Percentiles rank a stretch among this genome's conserved stretches.
phyloP scores from a whole-genome alignment of 2,113 vertebrate genomes.

The Nipponia nippon region DNA sequence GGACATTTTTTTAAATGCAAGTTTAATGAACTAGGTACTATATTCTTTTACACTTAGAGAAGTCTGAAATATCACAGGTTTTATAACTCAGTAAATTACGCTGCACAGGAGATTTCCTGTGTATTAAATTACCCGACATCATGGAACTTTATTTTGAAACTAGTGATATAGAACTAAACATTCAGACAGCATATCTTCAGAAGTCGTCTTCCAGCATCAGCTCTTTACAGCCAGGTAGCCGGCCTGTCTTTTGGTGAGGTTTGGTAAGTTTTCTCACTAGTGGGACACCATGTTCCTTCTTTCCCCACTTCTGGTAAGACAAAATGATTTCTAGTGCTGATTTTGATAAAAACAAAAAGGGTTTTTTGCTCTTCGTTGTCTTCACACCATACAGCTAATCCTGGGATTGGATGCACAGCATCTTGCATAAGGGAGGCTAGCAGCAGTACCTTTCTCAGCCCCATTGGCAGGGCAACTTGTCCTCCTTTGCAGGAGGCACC shows the following conservation, averaged over 20 bases:
- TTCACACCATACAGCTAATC: background rate
- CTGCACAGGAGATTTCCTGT: background rate
- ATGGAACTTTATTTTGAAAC: background rate
- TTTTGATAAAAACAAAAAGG: background rate
- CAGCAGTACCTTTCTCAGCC: background rate
- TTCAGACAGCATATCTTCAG: background rate
- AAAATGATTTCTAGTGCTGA: background rate
- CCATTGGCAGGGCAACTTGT: accelerated
- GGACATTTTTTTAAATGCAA: background rate
- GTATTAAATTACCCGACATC: background rate
- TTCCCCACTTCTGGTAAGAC: background rate
- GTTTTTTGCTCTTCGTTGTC: background rate
- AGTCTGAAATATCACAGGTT: background rate
- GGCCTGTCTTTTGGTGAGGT: background rate
- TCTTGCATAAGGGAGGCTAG: background rate
- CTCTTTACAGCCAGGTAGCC: background rate
- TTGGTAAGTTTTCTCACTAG: background rate
- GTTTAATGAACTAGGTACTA: background rate
- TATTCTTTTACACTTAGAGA: background rate
- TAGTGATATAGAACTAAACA: background rate
- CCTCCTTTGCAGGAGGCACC: background rate
- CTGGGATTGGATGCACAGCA: background rate
- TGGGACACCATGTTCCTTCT: background rate
- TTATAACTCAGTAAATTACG: background rate
- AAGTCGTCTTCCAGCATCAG: background rate